Conservation (phyloP, 2,888 invertebrate genomes). For the Ormia ochracea region DNA sequence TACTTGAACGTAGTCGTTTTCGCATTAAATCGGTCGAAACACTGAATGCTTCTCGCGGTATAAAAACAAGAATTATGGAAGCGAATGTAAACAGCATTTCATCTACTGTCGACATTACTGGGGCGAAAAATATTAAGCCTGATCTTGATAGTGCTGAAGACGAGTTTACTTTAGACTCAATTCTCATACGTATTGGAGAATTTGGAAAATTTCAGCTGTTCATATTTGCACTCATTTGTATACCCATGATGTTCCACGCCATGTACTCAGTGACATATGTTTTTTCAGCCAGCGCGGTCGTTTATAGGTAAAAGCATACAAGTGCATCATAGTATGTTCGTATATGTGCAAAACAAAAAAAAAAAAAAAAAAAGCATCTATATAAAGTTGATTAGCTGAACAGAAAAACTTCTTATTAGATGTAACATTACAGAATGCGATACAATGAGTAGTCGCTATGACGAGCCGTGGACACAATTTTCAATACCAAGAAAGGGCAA, state of each 20-base stretch:
- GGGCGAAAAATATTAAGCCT: background rate
- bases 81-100: constrained; percentile 7
- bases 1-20: background rate
- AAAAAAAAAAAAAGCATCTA: background rate
- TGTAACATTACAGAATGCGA: constrained; percentile 77
- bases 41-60: no score
- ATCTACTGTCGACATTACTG: background rate
- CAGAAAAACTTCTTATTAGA: constrained; percentile 67
- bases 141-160: constrained; percentile 8
- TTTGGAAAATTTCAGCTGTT: constrained; percentile 83
- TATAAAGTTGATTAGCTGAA: constrained; percentile 6
- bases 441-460: constrained; percentile 66
- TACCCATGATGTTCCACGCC: constrained; percentile 82
- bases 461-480: constrained; percentile 78
- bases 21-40: background rate
- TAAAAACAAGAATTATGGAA: no score
- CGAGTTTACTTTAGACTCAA: constrained; percentile 70
- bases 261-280: constrained; percentile 83
- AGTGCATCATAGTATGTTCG: no score
- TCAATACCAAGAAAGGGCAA: constrained; percentile 76
- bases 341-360: background rate
- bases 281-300: constrained; percentile 83
- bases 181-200: constrained; percentile 78
- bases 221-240: constrained; percentile 80
- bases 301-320: constrained; percentile 84